Evolutionary conservation across 2,113 vertebrate genomes (phyloP).

Genomic region (Grallaria varia): DNA sequence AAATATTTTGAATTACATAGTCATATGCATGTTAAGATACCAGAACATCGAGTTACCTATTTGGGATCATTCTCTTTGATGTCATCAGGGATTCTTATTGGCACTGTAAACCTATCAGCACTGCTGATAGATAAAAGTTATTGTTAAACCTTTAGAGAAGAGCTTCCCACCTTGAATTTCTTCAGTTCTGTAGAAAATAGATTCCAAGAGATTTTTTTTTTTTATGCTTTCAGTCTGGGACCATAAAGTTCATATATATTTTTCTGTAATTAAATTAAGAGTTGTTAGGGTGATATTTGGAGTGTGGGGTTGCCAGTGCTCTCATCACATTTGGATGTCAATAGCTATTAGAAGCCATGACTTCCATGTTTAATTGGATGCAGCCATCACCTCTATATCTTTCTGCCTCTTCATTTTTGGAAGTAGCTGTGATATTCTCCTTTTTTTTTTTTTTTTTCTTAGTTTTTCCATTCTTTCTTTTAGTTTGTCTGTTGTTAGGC

Average conservation of each 20-base stretch:
- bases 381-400: neutral
- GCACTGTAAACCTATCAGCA: neutral
- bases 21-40: neutral
- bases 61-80: neutral
- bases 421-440: neutral
- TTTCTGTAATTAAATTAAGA: neutral
- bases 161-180: neutral
- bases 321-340: neutral
- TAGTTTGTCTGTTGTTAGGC: neutral
- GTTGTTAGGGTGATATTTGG: neutral
- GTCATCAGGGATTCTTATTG: neutral
- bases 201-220: neutral
- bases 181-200: neutral
- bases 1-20: neutral
- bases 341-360: neutral
- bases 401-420: neutral
- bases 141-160: neutral
- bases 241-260: neutral
- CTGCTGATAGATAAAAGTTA: neutral
- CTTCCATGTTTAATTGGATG: neutral
- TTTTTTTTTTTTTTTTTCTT: neutral
- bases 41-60: accelerated
- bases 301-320: neutral
- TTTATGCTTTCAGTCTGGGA: neutral
- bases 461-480: neutral